Evolutionary conservation across 1,140 invertebrate genomes (phyloP), one percentile per base, ranked within the genome.

Genomic region (Papilio aristodemus): DNA sequence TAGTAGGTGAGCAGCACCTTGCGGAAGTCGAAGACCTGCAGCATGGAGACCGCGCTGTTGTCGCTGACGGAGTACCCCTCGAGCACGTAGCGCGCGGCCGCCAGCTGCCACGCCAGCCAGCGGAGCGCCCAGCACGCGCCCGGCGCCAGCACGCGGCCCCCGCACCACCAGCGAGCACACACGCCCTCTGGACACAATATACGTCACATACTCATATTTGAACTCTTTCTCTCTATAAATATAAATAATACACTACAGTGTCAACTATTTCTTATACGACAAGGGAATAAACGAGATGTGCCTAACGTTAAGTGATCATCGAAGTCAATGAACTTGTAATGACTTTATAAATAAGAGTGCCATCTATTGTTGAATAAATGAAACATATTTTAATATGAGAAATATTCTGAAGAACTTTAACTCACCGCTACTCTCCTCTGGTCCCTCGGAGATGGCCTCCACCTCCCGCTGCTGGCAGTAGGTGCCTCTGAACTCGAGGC

Each of bases 51-150:
- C 36, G 98, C 98, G 75, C 96, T 97, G 92, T 99, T 99, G 88
- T 99, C 98, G 0, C 97, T 97, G 78, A 99, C 99, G 72, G 97
- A 98, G 91, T 99, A 99, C 0, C 99, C 98, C 90, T 99, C 98
- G 6, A 99, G 93, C 9, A 99, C 96, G 89, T 99, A 99, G 87
- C 99, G 98, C 0, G 97, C 95, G 39, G 97, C 96, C 5, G 95
- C 95, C 4, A 98, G 96, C 93, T 99, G 97, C 99, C 99, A 99
- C 0, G 98, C 98, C 46, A 99, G 93, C 98, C 98, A 99, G 25
- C 98, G 94, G 82, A 99, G 97, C 84, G 96, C 97, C 92, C 99
- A 99, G 38, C 97, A 97, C n/a, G 98, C 97, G 89, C 99, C 99
- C 14, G 96, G 94, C 90, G 96, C 94, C 10, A 99, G 92, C 86